phyloP scores from a whole-genome alignment of 2,113 vertebrate genomes.

The Hystrix brachyura region DNA sequence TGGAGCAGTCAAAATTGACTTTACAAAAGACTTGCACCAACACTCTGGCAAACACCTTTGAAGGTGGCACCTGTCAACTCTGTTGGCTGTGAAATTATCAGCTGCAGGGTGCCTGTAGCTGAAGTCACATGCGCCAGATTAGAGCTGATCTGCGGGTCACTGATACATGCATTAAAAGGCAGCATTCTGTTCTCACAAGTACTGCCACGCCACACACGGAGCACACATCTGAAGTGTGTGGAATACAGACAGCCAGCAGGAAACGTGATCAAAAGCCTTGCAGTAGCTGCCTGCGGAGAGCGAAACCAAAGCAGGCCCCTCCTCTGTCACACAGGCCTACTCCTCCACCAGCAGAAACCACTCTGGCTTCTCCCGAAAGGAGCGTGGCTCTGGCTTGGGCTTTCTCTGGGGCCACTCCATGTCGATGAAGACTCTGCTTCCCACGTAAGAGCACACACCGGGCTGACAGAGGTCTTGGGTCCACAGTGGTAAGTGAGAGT shows the following conservation, averaged over 20 bases:
- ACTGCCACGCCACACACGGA: not conserved
- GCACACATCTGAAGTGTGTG: not conserved
- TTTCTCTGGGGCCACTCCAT: not conserved
- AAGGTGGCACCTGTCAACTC: not conserved
- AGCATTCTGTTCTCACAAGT: not conserved
- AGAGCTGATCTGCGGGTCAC: not conserved
- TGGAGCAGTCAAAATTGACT: not conserved
- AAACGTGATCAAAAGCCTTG: not conserved
- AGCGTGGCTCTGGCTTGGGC: not conserved
- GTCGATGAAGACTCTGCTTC: conserved; percentile 9
- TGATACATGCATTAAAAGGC: not conserved
- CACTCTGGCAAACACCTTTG: not conserved
- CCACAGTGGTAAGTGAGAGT: not conserved
- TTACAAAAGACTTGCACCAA: not conserved
- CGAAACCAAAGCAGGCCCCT: not conserved
- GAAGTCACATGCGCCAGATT: not conserved
- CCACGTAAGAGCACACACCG: not conserved
- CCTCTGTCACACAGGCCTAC: not conserved
- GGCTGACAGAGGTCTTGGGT: not conserved
- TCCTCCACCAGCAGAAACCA: not conserved
- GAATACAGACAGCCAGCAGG: not conserved
- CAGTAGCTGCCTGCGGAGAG: not conserved
- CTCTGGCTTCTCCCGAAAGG: not conserved
- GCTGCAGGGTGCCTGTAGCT: not conserved
- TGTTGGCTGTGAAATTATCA: not conserved